phyloP scores from a whole-genome alignment of 2,888 invertebrate species.

The Pollenia angustigena region DNA sequence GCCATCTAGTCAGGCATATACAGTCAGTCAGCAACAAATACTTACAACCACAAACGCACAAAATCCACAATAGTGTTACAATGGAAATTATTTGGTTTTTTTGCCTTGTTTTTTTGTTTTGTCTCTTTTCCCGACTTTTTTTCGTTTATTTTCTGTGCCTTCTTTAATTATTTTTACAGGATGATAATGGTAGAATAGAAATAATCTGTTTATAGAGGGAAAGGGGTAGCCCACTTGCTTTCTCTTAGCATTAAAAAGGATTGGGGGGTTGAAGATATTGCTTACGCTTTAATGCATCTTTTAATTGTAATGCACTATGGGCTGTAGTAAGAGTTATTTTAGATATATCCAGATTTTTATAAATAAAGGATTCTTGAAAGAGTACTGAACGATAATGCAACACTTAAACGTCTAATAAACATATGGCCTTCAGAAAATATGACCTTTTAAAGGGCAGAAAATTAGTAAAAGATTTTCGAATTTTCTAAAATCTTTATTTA shows the following conservation, averaged over 20 bases:
- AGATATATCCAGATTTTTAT: neutral
- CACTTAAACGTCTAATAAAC: too few relatives aligned
- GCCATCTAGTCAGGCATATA: constrained; percentile 27
- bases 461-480: too few relatives aligned
- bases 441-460: too few relatives aligned
- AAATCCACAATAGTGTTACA: constrained; percentile 70
- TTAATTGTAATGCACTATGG: constrained; percentile 53
- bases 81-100: constrained; percentile 71
- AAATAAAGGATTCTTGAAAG: neutral
- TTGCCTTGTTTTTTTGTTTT: constrained; percentile 11
- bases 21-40: constrained; percentile 59
- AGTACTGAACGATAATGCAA: too few relatives aligned
- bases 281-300: constrained; percentile 60
- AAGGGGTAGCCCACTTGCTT: neutral
- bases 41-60: constrained; percentile 70
- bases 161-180: constrained; percentile 61
- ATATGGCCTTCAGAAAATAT: too few relatives aligned
- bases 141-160: constrained; percentile 15
- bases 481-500: too few relatives aligned
- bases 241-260: neutral
- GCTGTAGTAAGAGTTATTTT: neutral
- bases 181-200: constrained; percentile 55
- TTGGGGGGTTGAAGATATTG: constrained; percentile 28
- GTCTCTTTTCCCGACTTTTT: neutral
- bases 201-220: constrained; percentile 19